phyloP scores from a whole-genome alignment of 1,140 invertebrate genomes.

The Lordiphosa mommai region DNA sequence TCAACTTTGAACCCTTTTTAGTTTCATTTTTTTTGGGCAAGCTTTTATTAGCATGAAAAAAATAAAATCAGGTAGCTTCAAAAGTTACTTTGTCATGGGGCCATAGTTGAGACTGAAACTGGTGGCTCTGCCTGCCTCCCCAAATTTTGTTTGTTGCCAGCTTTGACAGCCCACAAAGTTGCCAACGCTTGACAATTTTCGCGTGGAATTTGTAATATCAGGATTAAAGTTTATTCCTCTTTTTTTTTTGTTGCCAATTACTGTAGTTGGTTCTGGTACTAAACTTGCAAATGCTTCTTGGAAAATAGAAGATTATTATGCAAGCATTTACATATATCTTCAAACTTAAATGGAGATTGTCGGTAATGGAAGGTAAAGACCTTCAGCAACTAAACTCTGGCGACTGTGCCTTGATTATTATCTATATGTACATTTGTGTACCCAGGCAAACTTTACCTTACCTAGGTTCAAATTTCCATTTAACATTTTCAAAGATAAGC shows the following conservation, averaged over 20 bases:
- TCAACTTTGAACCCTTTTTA: not conserved
- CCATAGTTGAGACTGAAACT: not conserved
- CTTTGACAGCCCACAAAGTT: slow-evolving; percentile 3
- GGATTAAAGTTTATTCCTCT: not conserved
- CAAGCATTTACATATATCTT: too few relatives aligned
- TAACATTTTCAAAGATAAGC: too few relatives aligned
- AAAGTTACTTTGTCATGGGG: not conserved
- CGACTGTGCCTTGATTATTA: too few relatives aligned
- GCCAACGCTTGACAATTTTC: not conserved
- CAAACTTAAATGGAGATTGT: too few relatives aligned
- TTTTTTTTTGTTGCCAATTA: not conserved
- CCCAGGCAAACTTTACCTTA: too few relatives aligned
- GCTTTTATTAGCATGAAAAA: slow-evolving; percentile 2
- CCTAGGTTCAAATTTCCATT: too few relatives aligned
- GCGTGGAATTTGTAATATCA: slow-evolving; percentile 4
- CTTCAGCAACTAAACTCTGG: too few relatives aligned
- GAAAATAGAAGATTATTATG: too few relatives aligned
- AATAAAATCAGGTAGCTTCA: slow-evolving; percentile 1
- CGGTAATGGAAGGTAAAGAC: too few relatives aligned
- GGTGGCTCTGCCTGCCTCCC: not conserved
- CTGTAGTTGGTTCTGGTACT: not conserved
- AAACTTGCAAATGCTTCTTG: too few relatives aligned
- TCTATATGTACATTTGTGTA: too few relatives aligned
- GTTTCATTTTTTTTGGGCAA: not conserved
- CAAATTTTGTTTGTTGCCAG: not conserved